Evolutionary conservation across 2,797 vertebrate genomes (phyloP), one percentile per base, ranked within the genome.

Genomic region (Dipus sagitta): DNA sequence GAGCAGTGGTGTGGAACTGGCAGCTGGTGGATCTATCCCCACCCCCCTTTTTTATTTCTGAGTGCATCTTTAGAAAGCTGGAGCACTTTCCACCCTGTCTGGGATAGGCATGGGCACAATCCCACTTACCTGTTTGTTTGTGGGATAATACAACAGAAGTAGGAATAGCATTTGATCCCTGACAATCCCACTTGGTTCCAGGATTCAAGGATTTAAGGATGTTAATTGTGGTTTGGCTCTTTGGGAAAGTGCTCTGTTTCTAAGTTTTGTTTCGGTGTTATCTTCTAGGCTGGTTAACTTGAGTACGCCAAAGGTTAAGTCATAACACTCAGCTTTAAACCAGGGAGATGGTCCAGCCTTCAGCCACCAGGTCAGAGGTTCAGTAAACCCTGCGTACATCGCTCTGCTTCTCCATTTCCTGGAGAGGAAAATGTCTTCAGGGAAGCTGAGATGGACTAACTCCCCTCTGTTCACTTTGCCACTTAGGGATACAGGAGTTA

Each of bases 41-140:
- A 68, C 30, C 52, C 67, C 24, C 30, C 52, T 60, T 20, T 52
- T 86, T 82, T 52, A 34, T 62, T 62, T 88, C 68, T 90, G 68
- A 74, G 32, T 52, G 74, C 81, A 23, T 60, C 60, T 86, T 79
- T 75, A 79, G 79, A 34, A 92, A 85, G 90, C 76, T 71, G 32
- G 54, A 80, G 72, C 68, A 14, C 64, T 79, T 83, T 32, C 30
- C 23, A 93, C 71, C 71, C 60, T 80, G 84, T 72, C 80, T 91
- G 76, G 72, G 26, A 82, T 90, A 77, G 65, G 74, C 86, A 71
- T 12, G 34, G 64, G 54, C 26, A 38, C 58, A 79, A 62, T 47
- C 67, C 64, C 14, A 91, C 83, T 34, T 91, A 26, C 72, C 54
- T n/a, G 28, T 76, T 64, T 83, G 47, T 91, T 91, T 91, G 72